phyloP scores from a whole-genome alignment of 2,113 vertebrate species.

The Otolemur garnettii region DNA sequence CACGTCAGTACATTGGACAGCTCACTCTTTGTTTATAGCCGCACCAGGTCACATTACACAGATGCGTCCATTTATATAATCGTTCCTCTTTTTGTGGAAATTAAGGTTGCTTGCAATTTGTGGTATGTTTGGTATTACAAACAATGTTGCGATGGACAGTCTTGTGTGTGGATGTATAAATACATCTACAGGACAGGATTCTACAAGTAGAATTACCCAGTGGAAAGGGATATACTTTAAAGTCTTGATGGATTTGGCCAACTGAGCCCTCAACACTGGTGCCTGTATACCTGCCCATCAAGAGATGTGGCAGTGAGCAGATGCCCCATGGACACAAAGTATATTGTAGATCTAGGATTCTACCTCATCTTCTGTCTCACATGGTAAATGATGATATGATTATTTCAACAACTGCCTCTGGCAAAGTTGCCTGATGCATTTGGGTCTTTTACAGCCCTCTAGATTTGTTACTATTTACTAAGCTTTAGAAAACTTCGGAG shows the following conservation, averaged over 20 bases:
- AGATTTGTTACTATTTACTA: constrained; percentile 60
- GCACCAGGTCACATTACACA: neutral
- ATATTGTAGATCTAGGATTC: neutral
- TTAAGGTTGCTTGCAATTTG: neutral
- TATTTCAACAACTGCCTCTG: constrained; percentile 37
- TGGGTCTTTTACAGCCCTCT: constrained; percentile 55
- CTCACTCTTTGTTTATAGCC: neutral
- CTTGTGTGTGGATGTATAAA: constrained; percentile 50
- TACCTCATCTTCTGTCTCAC: neutral
- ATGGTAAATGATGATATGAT: constrained; percentile 1
- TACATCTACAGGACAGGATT: constrained; percentile 31
- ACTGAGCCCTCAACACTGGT: neutral
- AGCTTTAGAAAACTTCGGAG: constrained; percentile 78
- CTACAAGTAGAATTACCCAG: neutral
- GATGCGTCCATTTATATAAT: neutral
- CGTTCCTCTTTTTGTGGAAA: constrained; percentile 33
- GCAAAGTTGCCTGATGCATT: constrained; percentile 30
- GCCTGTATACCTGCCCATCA: neutral
- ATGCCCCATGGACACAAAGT: no score
- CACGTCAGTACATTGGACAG: neutral
- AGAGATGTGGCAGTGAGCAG: neutral
- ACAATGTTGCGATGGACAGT: neutral
- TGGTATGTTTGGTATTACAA: neutral
- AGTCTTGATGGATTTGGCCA: neutral
- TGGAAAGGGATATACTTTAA: neutral